Base-by-base conservation (phyloP, 2,797 vertebrate genomes). In the Chelon auratus region DNA sequence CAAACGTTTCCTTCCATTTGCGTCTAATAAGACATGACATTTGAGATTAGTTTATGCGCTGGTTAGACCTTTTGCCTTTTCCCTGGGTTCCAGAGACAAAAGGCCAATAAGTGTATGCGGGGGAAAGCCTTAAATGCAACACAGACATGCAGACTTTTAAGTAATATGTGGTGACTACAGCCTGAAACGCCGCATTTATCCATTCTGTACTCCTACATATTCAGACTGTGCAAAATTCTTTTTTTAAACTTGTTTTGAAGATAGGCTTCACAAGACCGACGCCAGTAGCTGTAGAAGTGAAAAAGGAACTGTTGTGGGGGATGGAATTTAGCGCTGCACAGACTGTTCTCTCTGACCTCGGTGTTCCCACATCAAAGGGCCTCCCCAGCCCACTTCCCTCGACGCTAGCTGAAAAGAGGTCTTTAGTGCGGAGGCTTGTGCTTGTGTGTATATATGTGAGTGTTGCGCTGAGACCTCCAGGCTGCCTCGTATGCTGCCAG, bases 1-100 rank as follows among this genome's bases (percentile, higher is more conserved):
- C 83, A 94, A 92, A 92, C 78, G 47, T 92, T 94, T 90, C 89
- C 80, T 88, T 94, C 95, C 94, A 95, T 93, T 95, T 94, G 79
- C 67, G 85, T 94, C 89, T 94, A 96, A 96, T 95, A 95, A 94
- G 94, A 97, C 95, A 95, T 96, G 96, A 95, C 94, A 96, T 97
- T 96, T 96, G 92, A 95, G 95, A 96, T 95, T 91, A 96, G 94
- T 96, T 95, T 95, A 95, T 95, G 94, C 90, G 91, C 91, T 93
- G 94, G 91, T 91, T 91, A 95, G 94, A 95, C 94, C 93, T 95
- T 93, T 96, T 91, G 70, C 86, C 91, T 89, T 84, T 88, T 77
- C 54, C 79, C 72, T 75, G 75, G 77, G 91, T 94, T 94, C 89
- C 64, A 86, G 91, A 94, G 95, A 94, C 78, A 89, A 87, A 94